These are phyloP conservation scores for Crax fasciolata DNA, from an alignment of 2,797 vertebrate species.

Conservation along the genomic window DNA sequence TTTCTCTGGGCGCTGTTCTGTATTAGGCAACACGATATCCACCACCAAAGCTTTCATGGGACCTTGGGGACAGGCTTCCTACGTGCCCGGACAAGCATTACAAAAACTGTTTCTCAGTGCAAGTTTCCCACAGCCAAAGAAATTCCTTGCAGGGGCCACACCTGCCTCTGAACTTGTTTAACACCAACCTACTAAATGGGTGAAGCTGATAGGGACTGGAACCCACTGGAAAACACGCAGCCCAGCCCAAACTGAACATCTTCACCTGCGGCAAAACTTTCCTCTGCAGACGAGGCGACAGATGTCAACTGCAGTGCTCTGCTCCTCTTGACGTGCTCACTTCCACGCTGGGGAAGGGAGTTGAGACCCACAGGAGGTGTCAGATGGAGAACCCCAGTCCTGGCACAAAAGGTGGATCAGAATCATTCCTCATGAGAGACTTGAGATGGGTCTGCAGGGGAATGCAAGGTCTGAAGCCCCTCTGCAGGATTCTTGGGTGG, in stretches of 20 bases:
- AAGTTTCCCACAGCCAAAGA: conserved; percentile 66
- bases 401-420: fast-evolving
- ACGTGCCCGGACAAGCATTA: not conserved
- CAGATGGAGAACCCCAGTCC: not conserved
- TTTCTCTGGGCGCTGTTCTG: not conserved
- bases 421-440: not conserved
- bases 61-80: conserved; percentile 53
- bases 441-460: not conserved
- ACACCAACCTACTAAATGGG: conserved; percentile 30
- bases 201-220: conserved; percentile 33
- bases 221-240: conserved; percentile 5
- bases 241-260: conserved; percentile 58
- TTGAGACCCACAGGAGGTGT: not conserved
- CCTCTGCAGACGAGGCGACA: conserved; percentile 12
- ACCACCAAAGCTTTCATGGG: conserved; percentile 10
- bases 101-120: conserved; percentile 21
- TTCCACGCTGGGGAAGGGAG: not conserved
- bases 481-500: not conserved
- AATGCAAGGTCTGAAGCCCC: not conserved
- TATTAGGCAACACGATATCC: not conserved
- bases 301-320: not conserved
- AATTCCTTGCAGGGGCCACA: conserved; percentile 61
- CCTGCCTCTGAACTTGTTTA: conserved; percentile 64
- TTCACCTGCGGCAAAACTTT: conserved; percentile 39
- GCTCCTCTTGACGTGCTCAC: fast-evolving